phyloP scores from a whole-genome alignment of 2,888 invertebrate genomes.

The Tinea trinotella region DNA sequence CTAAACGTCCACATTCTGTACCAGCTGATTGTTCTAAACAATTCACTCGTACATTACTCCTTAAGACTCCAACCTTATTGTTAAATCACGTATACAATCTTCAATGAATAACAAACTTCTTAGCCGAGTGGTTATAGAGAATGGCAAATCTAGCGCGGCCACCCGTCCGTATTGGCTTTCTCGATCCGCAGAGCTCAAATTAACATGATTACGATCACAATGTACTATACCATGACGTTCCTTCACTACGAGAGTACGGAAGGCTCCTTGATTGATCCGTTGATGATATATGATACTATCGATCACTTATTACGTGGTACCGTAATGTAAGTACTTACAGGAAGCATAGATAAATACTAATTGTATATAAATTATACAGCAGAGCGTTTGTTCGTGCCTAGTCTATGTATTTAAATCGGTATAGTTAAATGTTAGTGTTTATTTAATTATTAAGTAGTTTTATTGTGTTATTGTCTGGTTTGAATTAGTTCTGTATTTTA shows the following conservation, averaged over 20 bases:
- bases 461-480: no score
- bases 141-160: constrained; percentile 27
- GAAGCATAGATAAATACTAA: constrained; percentile 3
- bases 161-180: constrained; percentile 64
- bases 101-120: background rate
- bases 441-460: no score
- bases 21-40: background rate
- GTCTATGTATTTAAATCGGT: background rate
- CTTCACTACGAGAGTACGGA: background rate
- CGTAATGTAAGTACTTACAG: constrained; percentile 4
- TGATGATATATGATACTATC: background rate
- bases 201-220: constrained; percentile 30
- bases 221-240: constrained; percentile 10
- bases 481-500: no score
- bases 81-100: background rate
- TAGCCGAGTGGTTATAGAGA: background rate
- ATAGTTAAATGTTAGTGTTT: background rate
- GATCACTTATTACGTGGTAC: constrained; percentile 6
- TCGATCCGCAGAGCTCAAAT: constrained; percentile 23
- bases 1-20: constrained; percentile 22
- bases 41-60: constrained; percentile 2
- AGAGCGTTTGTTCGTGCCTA: background rate
- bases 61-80: background rate
- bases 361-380: constrained; percentile 5
- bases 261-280: constrained; percentile 14